Evolutionary conservation across 37 sponge, comb jelly and placozoan species (phyloP).

Genomic region (Beroe ovata): DNA sequence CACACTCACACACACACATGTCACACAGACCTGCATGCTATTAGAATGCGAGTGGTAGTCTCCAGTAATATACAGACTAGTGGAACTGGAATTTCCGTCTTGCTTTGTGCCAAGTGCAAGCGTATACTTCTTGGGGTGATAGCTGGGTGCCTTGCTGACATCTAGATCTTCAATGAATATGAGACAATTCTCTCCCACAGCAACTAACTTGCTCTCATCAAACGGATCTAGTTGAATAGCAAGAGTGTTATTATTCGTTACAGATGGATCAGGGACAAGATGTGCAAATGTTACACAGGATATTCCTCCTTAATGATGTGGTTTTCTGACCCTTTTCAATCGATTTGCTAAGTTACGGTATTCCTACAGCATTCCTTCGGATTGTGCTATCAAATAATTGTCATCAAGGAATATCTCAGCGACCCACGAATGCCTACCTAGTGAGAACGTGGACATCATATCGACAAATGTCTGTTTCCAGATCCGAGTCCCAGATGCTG

Average conservation of each 20-base stretch:
- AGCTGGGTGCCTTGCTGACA: background rate
- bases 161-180: conserved; percentile 22
- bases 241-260: too few species aligned
- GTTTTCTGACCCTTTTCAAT: too few species aligned
- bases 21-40: conserved; percentile 50
- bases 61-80: conserved; percentile 12
- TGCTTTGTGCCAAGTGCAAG: conserved; percentile 14
- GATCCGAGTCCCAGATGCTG: conserved; percentile 53
- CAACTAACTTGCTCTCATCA: conserved; percentile 32
- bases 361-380: too few species aligned
- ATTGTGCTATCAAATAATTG: too few species aligned
- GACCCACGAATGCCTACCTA: too few species aligned
- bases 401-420: too few species aligned
- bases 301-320: too few species aligned
- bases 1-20: too few species aligned
- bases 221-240: conserved; percentile 28
- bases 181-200: conserved; percentile 34
- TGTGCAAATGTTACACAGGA: too few species aligned
- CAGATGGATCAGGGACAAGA: too few species aligned
- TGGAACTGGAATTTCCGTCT: background rate
- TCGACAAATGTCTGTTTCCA: conserved; percentile 60
- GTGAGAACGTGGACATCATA: conserved; percentile 13
- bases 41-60: conserved; percentile 50
- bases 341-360: too few species aligned
- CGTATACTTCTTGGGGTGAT: conserved; percentile 36